These are phyloP conservation scores for Stenurella melanura DNA, from an alignment of 2,888 invertebrate genomes.

Conservation along the genomic window DNA sequence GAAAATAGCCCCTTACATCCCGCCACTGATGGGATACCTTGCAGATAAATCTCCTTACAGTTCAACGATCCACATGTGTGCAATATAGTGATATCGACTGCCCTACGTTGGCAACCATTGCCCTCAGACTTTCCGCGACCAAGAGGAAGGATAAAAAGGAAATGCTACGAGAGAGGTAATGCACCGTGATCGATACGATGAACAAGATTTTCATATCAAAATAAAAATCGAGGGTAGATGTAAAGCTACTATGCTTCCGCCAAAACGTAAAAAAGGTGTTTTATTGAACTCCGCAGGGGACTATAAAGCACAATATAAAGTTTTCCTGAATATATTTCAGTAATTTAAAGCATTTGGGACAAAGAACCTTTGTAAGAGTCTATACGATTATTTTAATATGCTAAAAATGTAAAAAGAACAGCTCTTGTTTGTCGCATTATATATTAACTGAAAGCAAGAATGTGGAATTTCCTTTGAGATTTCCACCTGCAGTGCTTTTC, in stretches of 20 bases:
- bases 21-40: conserved; percentile 37
- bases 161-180: conserved; percentile 35
- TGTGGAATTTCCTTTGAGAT: no score
- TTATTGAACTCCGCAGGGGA: conserved; percentile 9
- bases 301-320: conserved; percentile 16
- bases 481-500: no score
- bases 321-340: conserved; percentile 26
- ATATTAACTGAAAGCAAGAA: no score
- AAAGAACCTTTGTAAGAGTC: neutral
- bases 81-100: conserved; percentile 48
- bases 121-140: conserved; percentile 26
- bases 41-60: conserved; percentile 50
- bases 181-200: conserved; percentile 47
- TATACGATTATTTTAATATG: neutral
- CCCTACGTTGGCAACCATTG: conserved; percentile 39
- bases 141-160: conserved; percentile 29
- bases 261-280: conserved; percentile 20
- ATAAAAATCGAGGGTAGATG: conserved; percentile 38
- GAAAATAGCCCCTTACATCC: conserved; percentile 18
- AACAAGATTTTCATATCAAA: conserved; percentile 48
- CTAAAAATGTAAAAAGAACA: neutral
- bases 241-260: conserved; percentile 15
- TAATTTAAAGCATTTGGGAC: neutral
- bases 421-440: no score
- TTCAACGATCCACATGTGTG: conserved; percentile 51